A percentile compares a stretch with the other conserved stretches of the same genome.
These are phyloP conservation scores for Actinemys pallida DNA, from an alignment of 2,113 vertebrate species.

Conservation along the genomic window DNA sequence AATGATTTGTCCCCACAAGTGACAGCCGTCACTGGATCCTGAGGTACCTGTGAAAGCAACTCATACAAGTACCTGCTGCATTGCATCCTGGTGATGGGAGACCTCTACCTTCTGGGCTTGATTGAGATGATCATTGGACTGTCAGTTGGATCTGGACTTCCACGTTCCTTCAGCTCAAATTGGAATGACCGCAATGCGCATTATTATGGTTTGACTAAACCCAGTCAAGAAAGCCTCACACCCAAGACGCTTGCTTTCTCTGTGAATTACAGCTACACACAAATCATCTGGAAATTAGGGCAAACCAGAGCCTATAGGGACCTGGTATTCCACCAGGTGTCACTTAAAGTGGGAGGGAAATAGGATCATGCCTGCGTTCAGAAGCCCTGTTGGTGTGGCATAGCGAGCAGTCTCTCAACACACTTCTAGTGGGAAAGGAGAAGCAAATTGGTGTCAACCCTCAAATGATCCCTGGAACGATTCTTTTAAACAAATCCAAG, in stretches of 20 bases:
- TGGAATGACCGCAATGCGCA: not conserved
- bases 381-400: not conserved
- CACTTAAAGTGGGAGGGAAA: too few species aligned
- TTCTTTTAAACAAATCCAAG: not conserved
- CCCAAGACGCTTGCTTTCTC: rapidly evolving
- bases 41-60: not conserved
- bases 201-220: not conserved
- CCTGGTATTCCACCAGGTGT: not conserved
- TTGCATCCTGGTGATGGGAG: rapidly evolving
- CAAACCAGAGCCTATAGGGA: not conserved
- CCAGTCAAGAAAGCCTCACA: not conserved
- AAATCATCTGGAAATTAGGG: not conserved
- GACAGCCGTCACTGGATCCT: not conserved
- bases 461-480: not conserved
- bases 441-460: not conserved
- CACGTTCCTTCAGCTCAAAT: rapidly evolving
- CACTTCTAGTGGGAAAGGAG: not conserved
- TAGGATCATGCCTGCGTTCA: not conserved
- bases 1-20: not conserved
- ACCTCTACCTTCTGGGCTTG: not conserved
- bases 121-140: not conserved
- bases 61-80: rapidly evolving
- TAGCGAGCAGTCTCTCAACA: not conserved
- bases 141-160: not conserved
- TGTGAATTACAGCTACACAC: not conserved